phyloP scores from a whole-genome alignment of 2,797 vertebrate species.

The Molossus alvarezi region DNA sequence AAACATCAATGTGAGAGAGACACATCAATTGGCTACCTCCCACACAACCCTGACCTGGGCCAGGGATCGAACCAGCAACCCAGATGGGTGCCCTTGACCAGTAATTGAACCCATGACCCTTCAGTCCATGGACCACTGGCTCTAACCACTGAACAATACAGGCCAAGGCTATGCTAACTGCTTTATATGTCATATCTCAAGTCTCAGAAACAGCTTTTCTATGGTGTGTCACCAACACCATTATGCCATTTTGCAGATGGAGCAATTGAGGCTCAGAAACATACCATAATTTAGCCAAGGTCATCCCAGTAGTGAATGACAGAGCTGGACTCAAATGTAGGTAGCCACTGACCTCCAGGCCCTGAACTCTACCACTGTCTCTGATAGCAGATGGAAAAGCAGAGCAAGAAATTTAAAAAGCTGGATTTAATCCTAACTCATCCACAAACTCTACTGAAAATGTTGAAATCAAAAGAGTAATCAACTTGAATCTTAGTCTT shows the following conservation, averaged over 20 bases:
- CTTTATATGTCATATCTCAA: background rate
- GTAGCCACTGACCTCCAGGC: background rate
- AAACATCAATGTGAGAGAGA: too few species aligned
- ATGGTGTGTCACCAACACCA: background rate
- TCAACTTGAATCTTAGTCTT: background rate
- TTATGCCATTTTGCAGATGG: background rate
- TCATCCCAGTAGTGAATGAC: background rate
- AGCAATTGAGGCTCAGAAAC: background rate
- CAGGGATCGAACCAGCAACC: too few species aligned
- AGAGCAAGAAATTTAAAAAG: background rate
- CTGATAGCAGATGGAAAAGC: background rate
- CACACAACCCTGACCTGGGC: too few species aligned
- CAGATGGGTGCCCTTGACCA: too few species aligned
- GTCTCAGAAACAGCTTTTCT: slow-evolving; percentile 6
- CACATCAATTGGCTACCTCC: too few species aligned
- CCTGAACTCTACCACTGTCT: background rate
- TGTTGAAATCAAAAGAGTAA: background rate
- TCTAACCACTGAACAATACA: too few species aligned
- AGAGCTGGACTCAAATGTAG: background rate
- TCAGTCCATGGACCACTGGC: too few species aligned
- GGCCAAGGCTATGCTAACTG: background rate
- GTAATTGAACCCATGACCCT: too few species aligned
- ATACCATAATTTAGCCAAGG: background rate
- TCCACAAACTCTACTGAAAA: background rate
- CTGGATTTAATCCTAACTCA: background rate